Conservation (phyloP, 2,888 invertebrate genomes). For the Lissocephala sabroskyi region DNA sequence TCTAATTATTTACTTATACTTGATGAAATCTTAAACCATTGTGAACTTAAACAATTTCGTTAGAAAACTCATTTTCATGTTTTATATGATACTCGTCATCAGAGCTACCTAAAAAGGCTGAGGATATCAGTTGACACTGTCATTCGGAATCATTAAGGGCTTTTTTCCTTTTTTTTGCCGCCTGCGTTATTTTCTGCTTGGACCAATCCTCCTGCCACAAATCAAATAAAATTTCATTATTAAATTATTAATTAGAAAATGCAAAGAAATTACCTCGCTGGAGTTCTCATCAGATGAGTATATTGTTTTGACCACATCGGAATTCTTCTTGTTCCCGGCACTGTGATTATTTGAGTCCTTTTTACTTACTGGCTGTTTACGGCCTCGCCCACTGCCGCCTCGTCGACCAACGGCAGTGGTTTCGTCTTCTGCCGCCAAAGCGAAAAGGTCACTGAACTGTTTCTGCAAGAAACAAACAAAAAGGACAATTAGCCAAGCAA, state of each 20-base stretch:
- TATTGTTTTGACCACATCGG: conserved; percentile 73
- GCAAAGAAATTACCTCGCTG: conserved; percentile 79
- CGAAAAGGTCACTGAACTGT: conserved; percentile 91
- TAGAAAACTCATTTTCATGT: conserved; percentile 54
- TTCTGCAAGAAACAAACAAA: conserved; percentile 77
- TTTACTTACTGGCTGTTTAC: conserved; percentile 75
- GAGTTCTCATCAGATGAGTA: conserved; percentile 86
- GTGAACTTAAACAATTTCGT: conserved; percentile 54
- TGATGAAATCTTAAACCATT: conserved; percentile 33
- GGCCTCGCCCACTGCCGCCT: conserved; percentile 77
- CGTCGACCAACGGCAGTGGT: conserved; percentile 77
- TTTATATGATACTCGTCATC: conserved; percentile 42
- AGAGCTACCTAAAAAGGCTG: conserved; percentile 34
- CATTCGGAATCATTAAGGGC: conserved; percentile 93
- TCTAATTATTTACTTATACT: conserved; percentile 36
- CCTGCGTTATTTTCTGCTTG: conserved; percentile 84
- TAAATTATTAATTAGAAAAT: not conserved
- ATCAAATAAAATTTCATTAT: not conserved
- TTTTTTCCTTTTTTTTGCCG: conserved; percentile 93
- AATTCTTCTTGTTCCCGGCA: conserved; percentile 72
- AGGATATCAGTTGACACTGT: conserved; percentile 73
- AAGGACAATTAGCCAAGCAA: no score
- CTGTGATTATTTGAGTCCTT: conserved; percentile 73
- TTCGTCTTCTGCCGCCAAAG: conserved; percentile 92
- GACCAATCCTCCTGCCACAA: conserved; percentile 86